phyloP scores from a whole-genome alignment of 2,113 vertebrate species.

The Thunnus maccoyii region DNA sequence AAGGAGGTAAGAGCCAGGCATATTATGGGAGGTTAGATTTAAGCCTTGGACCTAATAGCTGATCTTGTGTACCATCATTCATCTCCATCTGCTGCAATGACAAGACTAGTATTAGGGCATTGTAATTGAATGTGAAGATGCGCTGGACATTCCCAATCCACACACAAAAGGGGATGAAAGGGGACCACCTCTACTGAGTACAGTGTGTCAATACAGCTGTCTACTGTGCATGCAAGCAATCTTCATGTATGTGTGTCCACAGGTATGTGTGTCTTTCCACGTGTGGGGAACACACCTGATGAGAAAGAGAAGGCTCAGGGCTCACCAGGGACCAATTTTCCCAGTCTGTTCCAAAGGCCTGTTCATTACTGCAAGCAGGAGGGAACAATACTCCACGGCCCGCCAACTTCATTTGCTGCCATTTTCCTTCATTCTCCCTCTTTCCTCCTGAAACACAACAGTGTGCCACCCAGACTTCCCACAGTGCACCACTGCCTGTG shows the following conservation, averaged over 20 bases:
- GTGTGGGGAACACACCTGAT: slow-evolving; percentile 60
- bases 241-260: slow-evolving; percentile 15
- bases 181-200: neutral
- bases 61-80: slow-evolving; percentile 38
- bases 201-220: neutral
- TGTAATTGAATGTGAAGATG: slow-evolving; percentile 29
- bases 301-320: slow-evolving; percentile 45
- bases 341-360: slow-evolving; percentile 65
- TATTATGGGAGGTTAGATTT: slow-evolving; percentile 19
- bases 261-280: slow-evolving; percentile 19
- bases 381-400: slow-evolving; percentile 75
- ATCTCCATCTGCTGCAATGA: slow-evolving; percentile 39
- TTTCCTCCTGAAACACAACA: slow-evolving; percentile 46
- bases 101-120: slow-evolving; percentile 6
- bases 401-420: slow-evolving; percentile 79
- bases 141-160: slow-evolving; percentile 3
- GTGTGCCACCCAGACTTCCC: slow-evolving; percentile 62
- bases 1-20: neutral
- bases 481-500: slow-evolving; percentile 66
- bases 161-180: slow-evolving; percentile 8
- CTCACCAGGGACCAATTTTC: slow-evolving; percentile 72
- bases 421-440: slow-evolving; percentile 71
- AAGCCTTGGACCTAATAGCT: slow-evolving; percentile 10
- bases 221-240: neutral
- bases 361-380: slow-evolving; percentile 75